A percentile compares a stretch with the other conserved stretches of the same genome.
Evolutionary conservation across 2,113 vertebrate genomes (phyloP).

Genomic region (Otocyon megalotis): DNA sequence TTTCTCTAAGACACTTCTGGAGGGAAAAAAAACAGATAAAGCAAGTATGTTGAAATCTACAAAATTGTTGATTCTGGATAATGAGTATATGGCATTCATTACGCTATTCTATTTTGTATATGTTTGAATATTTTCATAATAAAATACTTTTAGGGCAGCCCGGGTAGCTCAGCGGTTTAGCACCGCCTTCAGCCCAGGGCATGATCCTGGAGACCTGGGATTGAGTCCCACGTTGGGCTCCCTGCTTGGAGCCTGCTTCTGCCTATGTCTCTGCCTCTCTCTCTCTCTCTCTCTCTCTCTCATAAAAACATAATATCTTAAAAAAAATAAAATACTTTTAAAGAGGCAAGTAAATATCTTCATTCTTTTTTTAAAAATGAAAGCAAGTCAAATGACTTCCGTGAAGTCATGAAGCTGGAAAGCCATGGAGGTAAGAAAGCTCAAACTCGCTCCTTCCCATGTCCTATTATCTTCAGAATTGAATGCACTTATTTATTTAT

Average conservation of each 20-base stretch:
- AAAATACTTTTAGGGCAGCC: background rate
- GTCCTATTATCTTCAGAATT: background rate
- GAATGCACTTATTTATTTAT: background rate
- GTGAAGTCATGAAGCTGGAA: background rate
- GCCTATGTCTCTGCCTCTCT: no score
- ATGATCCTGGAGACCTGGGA: no score
- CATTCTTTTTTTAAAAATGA: background rate
- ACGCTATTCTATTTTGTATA: background rate
- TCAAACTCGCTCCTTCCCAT: background rate
- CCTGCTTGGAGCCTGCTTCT: no score
- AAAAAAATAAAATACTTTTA: background rate
- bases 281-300: no score
- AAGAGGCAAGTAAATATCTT: constrained; percentile 1
- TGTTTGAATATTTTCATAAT: constrained; percentile 31
- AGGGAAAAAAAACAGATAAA: background rate
- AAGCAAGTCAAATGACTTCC: constrained; percentile 33
- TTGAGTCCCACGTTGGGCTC: no score
- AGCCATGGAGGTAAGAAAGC: background rate
- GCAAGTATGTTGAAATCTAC: background rate
- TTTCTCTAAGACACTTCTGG: background rate
- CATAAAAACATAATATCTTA: no score
- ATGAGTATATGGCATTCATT: background rate
- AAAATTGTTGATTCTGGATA: background rate
- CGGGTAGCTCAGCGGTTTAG: no score
- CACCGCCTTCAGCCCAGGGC: no score